Evolutionary conservation across 1,140 invertebrate species (phyloP).

Genomic region (Procambarus clarkii): DNA sequence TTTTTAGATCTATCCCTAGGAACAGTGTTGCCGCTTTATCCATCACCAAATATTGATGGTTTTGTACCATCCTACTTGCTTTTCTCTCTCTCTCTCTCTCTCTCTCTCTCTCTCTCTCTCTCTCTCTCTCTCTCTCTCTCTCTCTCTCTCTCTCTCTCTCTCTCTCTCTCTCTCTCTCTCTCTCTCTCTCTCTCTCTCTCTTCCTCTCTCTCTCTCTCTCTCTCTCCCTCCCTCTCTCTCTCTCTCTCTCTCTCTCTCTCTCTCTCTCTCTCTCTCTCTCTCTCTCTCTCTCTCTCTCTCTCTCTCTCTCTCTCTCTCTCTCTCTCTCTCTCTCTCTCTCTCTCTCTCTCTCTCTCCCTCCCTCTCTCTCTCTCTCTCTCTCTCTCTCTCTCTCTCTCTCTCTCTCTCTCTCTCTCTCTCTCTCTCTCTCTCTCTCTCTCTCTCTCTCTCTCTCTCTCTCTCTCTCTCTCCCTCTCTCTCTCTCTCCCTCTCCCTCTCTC

Average conservation of each 20-base stretch:
- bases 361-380: slow-evolving; percentile 30
- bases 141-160: slow-evolving; percentile 15
- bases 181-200: slow-evolving; percentile 16
- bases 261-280: not conserved
- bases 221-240: not conserved
- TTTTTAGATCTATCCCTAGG: too few relatives aligned
- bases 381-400: too few relatives aligned
- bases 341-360: slow-evolving; percentile 27
- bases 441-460: too few relatives aligned
- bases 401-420: too few relatives aligned
- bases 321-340: not conserved
- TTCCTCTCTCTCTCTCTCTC: too few relatives aligned
- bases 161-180: not conserved
- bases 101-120: slow-evolving; percentile 16
- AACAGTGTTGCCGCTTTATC: too few relatives aligned
- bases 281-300: slow-evolving; percentile 29
- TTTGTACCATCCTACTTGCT: too few relatives aligned
- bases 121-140: slow-evolving; percentile 21
- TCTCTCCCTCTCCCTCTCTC: too few relatives aligned
- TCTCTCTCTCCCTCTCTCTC: too few relatives aligned
- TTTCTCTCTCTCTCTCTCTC: slow-evolving; percentile 12
- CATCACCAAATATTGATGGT: too few relatives aligned
- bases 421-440: too few relatives aligned
- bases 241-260: too few relatives aligned
- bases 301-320: not conserved